phyloP scores from a whole-genome alignment of 2,888 invertebrate species.

The Heliconius ismenius region DNA sequence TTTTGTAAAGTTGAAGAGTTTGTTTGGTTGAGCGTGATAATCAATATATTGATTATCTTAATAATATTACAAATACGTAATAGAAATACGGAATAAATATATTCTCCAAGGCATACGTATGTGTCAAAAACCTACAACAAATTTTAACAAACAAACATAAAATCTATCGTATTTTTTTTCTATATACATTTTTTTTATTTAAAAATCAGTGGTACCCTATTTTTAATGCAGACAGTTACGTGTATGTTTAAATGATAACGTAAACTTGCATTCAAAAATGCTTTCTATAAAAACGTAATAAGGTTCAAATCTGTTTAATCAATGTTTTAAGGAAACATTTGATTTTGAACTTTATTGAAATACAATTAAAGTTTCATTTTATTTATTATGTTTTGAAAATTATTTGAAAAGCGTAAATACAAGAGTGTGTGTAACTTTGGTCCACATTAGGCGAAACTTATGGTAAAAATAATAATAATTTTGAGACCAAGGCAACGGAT shows the following conservation, averaged over 20 bases:
- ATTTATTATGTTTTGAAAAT: slow-evolving; percentile 45
- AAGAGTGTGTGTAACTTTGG: slow-evolving; percentile 54
- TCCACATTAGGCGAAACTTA: slow-evolving; percentile 53
- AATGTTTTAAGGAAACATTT: not conserved
- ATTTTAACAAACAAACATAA: slow-evolving; percentile 34
- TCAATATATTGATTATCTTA: no score
- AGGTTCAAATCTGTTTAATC: not conserved
- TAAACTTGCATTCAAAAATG: not conserved
- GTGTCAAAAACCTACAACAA: not conserved
- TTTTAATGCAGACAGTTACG: slow-evolving; percentile 45
- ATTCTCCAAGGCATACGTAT: not conserved
- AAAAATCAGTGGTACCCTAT: slow-evolving; percentile 45
- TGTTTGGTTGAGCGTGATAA: no score
- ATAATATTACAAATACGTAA: no score
- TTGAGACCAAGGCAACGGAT: not conserved
- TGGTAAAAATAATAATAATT: slow-evolving; percentile 8
- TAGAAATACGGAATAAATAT: no score
- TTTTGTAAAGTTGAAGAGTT: no score
- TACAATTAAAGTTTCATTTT: slow-evolving; percentile 42
- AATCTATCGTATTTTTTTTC: slow-evolving; percentile 41
- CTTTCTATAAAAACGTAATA: not conserved
- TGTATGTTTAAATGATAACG: slow-evolving; percentile 30
- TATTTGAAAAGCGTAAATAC: slow-evolving; percentile 59
- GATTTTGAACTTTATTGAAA: slow-evolving; percentile 39
- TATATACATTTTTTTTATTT: slow-evolving; percentile 35